These are phyloP conservation scores for Aporophyla lueneburgensis DNA, from an alignment of 2,888 invertebrate species.

Conservation along the genomic window DNA sequence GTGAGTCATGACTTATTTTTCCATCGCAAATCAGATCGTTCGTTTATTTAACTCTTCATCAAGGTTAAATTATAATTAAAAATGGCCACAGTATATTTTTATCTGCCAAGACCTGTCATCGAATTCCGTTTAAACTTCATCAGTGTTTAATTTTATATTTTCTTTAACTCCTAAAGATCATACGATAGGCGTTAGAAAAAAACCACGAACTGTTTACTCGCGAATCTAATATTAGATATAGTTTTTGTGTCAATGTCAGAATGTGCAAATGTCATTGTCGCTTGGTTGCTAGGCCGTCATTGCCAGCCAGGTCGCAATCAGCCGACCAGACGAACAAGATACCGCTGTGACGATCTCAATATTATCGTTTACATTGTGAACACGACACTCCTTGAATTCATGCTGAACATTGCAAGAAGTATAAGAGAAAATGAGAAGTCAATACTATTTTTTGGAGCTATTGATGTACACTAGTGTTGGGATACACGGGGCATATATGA, in stretches of 20 bases:
- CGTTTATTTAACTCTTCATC: conserved; percentile 22
- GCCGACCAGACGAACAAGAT: background rate
- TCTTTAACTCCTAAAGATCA: background rate
- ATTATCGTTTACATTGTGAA: too few relatives aligned
- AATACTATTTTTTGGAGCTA: too few relatives aligned
- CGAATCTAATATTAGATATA: conserved; percentile 47
- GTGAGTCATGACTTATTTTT: background rate
- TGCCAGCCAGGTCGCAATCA: conserved; percentile 26
- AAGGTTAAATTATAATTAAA: conserved; percentile 36
- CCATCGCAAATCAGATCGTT: background rate
- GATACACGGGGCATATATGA: too few relatives aligned
- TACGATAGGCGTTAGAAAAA: conserved; percentile 1
- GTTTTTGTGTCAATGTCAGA: conserved; percentile 61
- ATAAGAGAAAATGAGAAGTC: too few relatives aligned
- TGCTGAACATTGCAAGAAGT: too few relatives aligned
- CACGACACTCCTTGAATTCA: too few relatives aligned
- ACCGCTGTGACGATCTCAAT: background rate
- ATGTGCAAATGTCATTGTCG: conserved; percentile 59
- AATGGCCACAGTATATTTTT: conserved; percentile 22
- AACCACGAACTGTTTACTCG: conserved; percentile 43
- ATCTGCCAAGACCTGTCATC: conserved; percentile 28
- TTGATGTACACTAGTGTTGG: too few relatives aligned
- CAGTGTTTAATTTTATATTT: conserved; percentile 16
- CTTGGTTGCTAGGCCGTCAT: conserved; percentile 30
- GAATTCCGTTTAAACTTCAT: background rate